Evolutionary conservation across 2,888 invertebrate species (phyloP), one percentile per base, ranked within the genome.

Genomic region (Phragmatobia fuliginosa): DNA sequence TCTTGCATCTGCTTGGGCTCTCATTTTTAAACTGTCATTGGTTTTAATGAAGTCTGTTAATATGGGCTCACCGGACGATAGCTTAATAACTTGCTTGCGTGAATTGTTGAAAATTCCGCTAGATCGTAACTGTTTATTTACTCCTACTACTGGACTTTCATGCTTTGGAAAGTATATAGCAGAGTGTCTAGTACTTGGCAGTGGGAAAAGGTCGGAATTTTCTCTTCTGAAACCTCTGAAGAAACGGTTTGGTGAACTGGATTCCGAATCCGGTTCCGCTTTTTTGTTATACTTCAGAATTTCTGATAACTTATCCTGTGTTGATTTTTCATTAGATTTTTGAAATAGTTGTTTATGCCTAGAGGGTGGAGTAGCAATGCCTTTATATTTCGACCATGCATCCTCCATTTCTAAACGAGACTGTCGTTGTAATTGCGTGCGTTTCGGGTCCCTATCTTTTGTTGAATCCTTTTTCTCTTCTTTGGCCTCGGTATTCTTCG

Each of bases 161-260:
- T 95, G 94, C 86, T 96, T 96, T 64, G 96, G 96, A 79, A 96
- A 93, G 85, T 96, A 96, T 80, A 95, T 95, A 28, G 97, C 98
- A 61, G 98, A 98, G 90, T 98, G 97, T 63, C 98, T 95, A 25
- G 96, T 95, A 78, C 97, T 96, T 32, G 97, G 96, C 68, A 97
- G 92, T 16, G 97, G 97, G 87, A 98, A 97, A 85, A 98, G 97
- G 89, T 98, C 98, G 0, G 98, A 98, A 90, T 98, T 97, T 90
- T 98, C 98, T 77, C 98, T 96, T 73, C 98, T 96, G 90, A 98
- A 98, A 49, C 97, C 97, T 80, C 97, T 96, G 78, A 97, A 96
- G 91, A 97, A 97, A 74, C 97, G 96, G 83, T 96, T 96, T 63
- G 96, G 96, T 81, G 97, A 93, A 89, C 96, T 97, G 21, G 96